phyloP scores from a whole-genome alignment of 2,113 vertebrate genomes.

The Lepisosteus oculatus region DNA sequence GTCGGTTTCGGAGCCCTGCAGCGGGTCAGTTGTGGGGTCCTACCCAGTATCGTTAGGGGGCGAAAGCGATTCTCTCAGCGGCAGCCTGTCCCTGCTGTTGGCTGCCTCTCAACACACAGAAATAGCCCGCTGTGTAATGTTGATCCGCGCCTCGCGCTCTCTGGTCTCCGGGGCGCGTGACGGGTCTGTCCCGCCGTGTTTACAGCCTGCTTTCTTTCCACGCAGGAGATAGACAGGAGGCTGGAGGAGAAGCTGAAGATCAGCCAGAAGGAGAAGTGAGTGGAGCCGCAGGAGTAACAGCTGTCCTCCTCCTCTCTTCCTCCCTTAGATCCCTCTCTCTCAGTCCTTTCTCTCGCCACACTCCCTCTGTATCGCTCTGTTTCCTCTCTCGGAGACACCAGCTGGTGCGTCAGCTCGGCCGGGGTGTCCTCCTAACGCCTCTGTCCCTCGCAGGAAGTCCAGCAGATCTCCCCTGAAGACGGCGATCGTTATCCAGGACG shows the following conservation, averaged over 20 bases:
- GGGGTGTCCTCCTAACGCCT: too few relatives aligned
- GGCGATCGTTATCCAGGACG: slow-evolving; percentile 91
- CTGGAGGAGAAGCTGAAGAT: slow-evolving; percentile 93
- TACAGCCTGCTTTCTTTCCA: slow-evolving; percentile 37
- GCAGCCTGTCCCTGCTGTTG: slow-evolving; percentile 33
- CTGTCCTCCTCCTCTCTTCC: too few relatives aligned
- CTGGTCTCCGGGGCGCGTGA: slow-evolving; percentile 13
- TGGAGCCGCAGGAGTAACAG: not conserved
- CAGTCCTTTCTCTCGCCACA: not conserved
- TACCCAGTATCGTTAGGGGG: too few relatives aligned
- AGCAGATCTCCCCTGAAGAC: slow-evolving; percentile 78
- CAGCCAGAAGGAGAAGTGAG: slow-evolving; percentile 90
- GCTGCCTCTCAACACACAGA: slow-evolving; percentile 50
- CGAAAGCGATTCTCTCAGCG: not conserved
- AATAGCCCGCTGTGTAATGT: slow-evolving; percentile 62
- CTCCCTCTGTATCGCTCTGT: slow-evolving; percentile 2
- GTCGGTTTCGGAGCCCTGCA: too few relatives aligned
- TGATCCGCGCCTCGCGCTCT: slow-evolving; percentile 40
- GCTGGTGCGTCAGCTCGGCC: too few relatives aligned
- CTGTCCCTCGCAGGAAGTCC: slow-evolving; percentile 66
- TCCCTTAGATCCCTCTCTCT: slow-evolving; percentile 9
- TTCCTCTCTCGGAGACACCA: too few relatives aligned
- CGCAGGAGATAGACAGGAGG: slow-evolving; percentile 93
- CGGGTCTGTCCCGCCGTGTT: slow-evolving; percentile 13
- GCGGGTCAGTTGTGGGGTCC: too few relatives aligned